Base-by-base conservation (phyloP, 1,140 invertebrate genomes). In the Diabrotica virgifera region DNA sequence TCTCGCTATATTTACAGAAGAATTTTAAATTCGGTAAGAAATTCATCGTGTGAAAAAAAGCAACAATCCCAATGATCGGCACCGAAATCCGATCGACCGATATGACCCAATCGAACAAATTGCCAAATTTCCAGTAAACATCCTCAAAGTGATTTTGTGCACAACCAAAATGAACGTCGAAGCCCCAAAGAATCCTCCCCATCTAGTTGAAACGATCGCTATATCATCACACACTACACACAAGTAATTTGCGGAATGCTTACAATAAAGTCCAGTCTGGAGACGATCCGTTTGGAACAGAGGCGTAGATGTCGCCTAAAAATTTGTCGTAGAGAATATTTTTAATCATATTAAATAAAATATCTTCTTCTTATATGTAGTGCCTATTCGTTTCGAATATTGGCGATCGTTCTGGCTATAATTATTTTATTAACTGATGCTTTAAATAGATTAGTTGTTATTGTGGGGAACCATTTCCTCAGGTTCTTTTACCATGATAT, bases 81-180 rank as follows among this genome's bases (percentile, higher is more conserved):
- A 46, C 8, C 8, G 40, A 46, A 46, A 46, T 46, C n/a, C 40
- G 40, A 46, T 46, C 40, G 40, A 46, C 40, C 40, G 40, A 46
- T 46, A 46, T 46, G 40, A 46, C 40, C 40, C 40, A 46, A 46
- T 46, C 40, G 40, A 46, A n/a, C 40, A 46, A 46, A 46, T 46
- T 46, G 40, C 40, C 40, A 46, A 46, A 46, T 46, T 46, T 46
- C 40, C 40, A 46, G 40, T 46, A 46, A 46, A 46, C 40, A 46
- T 46, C 8, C 40, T 46, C n/a, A n/a, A 46, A 46, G 40, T 46
- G 40, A 46, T 46, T 46, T 46, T 46, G 40, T 46, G 40, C 8
- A 46, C 40, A n/a, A 46, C 40, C 40, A n/a, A 46, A n/a, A 46
- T n/a, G 8, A 46, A 46, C 40, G 40, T 10, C n/a, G 40, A 24